phyloP scores from a whole-genome alignment of 92 coral and sea anemone species.

The Montipora capitata region DNA sequence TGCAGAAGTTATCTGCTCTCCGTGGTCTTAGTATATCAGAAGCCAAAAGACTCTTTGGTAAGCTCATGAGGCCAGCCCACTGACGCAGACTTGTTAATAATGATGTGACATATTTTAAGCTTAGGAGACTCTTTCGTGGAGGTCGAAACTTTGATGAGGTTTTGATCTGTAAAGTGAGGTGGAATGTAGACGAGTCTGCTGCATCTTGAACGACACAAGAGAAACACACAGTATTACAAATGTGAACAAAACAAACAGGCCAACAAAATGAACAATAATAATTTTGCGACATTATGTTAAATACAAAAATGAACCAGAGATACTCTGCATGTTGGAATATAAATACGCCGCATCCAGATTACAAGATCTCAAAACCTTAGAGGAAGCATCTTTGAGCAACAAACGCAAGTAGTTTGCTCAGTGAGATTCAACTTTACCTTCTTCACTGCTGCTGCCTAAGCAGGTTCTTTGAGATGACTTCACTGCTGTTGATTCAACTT shows the following conservation, averaged over 20 bases:
- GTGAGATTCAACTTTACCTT: neutral
- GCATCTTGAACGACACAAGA: neutral
- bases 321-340: too few relatives aligned
- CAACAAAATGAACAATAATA: too few relatives aligned
- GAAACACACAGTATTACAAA: neutral
- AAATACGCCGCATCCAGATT: too few relatives aligned
- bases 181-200: neutral
- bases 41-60: slow-evolving; percentile 79
- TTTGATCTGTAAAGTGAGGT: slow-evolving; percentile 63
- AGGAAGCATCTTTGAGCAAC: neutral
- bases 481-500: neutral
- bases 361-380: too few relatives aligned
- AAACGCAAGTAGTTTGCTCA: neutral
- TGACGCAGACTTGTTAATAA: slow-evolving; percentile 86
- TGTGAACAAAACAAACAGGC: too few relatives aligned
- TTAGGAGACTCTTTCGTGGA: slow-evolving; percentile 55
- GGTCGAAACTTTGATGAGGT: slow-evolving; percentile 62
- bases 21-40: slow-evolving; percentile 91
- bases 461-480: slow-evolving; percentile 1
- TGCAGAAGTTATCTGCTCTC: slow-evolving; percentile 70
- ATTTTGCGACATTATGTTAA: too few relatives aligned
- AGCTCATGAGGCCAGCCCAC: slow-evolving; percentile 85
- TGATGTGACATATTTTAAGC: slow-evolving; percentile 75
- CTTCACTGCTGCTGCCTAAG: neutral
- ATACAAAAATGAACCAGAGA: too few relatives aligned